Base-by-base conservation (phyloP, 2,113 vertebrate genomes). In the Chascanopsetta lugubris region DNA sequence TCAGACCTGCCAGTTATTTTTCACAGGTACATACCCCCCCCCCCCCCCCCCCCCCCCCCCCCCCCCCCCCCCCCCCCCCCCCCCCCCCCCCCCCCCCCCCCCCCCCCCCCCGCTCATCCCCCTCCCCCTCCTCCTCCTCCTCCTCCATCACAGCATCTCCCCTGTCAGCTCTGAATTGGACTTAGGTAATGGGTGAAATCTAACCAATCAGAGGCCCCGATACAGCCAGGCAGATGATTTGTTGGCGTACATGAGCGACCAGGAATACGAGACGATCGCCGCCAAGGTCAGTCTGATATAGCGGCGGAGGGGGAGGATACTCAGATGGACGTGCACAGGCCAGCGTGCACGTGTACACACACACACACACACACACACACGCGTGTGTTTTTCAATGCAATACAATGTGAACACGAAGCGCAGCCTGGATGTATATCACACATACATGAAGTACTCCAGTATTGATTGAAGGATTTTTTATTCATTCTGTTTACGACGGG, bases 181-280 rank as follows among this genome's bases (percentile, higher is more conserved):
- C 69, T 77, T 77, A n/a, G n/a, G n/a, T n/a, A 79, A 82, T 77
- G 69, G 67, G 63, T 77, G 61, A 72, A 82, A 82, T 85, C 85
- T 80, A 75, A 82, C 54, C 70, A 82, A 68, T 84, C 48, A 80
- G 49, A 70, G 53, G 42, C 69, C n/a, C n/a, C 61, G 60, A 68
- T 51, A 64, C n/a, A 65, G 69, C 20, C 61, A 32, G 65, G 15
- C 38, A 54, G 60, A 61, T 70, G 75, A 74, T 75, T 61, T 75
- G 68, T 65, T 47, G 45, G 43, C 58, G 48, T 0, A 53, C n/a
- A 49, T 1, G n/a, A 49, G 58, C 59, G 57, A 68, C 56, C 50
- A 30, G 70, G 61, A 82, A 78, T 63, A 67, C 6, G 53, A 88
- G 75, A 69, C 15, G n/a, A 72, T 69, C 61, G 22, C 20, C 4